Conservation (phyloP, 2,888 invertebrate genomes). For the Thymelicus lineola region DNA sequence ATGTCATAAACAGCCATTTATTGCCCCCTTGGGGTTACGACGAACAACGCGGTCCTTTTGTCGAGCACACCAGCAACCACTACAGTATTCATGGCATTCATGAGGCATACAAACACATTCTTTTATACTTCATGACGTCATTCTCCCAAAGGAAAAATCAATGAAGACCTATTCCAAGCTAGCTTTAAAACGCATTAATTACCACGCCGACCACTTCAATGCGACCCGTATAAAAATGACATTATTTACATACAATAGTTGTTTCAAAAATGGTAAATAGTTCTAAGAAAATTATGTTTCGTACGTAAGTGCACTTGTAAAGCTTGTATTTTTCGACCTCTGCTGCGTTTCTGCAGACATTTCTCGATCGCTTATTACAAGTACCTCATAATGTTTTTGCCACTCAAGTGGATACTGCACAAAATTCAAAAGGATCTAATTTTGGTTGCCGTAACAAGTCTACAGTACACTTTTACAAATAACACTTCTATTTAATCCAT, state of each 20-base stretch:
- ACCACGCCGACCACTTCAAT: slow-evolving; percentile 2
- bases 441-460: no score
- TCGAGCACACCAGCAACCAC: slow-evolving; percentile 16
- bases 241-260: slow-evolving; percentile 24
- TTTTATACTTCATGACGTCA: slow-evolving; percentile 18
- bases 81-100: slow-evolving; percentile 17
- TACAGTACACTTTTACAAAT: no score
- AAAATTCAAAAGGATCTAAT: no score
- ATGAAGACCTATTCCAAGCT: slow-evolving; percentile 14
- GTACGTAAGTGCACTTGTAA: slow-evolving; percentile 1
- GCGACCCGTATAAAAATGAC: slow-evolving; percentile 16
- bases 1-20: slow-evolving; percentile 20
- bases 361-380: background rate
- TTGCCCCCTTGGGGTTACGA: slow-evolving; percentile 2
- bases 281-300: slow-evolving; percentile 21
- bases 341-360: background rate
- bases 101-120: slow-evolving; percentile 17
- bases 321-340: slow-evolving; percentile 12
- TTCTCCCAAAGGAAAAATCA: slow-evolving; percentile 14
- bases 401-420: no score
- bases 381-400: background rate
- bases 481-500: no score
- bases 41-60: slow-evolving; percentile 10
- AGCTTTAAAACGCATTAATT: slow-evolving; percentile 25
- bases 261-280: slow-evolving; percentile 14